Conservation (phyloP, 2,113 vertebrate genomes). For the Rhegmatorhina hoffmannsi region DNA sequence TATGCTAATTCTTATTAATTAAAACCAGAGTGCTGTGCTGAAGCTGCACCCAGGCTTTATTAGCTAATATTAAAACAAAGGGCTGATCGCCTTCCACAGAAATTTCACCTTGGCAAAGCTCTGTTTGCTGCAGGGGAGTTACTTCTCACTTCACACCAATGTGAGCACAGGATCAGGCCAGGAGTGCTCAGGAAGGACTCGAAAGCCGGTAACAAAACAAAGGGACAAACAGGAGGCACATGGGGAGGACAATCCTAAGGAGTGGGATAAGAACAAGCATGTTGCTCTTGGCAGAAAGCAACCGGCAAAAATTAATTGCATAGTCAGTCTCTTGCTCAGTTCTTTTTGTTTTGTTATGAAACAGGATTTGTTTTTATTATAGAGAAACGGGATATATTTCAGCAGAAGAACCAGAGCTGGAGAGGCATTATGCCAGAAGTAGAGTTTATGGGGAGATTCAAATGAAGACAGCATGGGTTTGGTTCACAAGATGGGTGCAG, state of each 20-base stretch:
- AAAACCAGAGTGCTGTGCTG: constrained; percentile 28
- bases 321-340: not conserved
- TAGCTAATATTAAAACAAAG: constrained; percentile 51
- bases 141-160: not conserved
- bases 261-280: not conserved
- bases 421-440: not conserved
- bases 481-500: not conserved
- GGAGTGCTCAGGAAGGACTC: not conserved
- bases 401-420: not conserved
- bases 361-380: constrained; percentile 19
- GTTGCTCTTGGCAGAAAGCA: constrained; percentile 52
- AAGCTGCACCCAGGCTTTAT: constrained; percentile 15
- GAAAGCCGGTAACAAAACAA: not conserved
- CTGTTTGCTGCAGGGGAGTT: not conserved
- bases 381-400: not conserved
- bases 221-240: constrained; percentile 32
- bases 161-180: not conserved
- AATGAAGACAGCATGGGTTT: not conserved
- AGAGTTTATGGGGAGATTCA: not conserved
- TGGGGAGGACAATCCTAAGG: not conserved
- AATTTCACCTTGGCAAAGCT: not conserved
- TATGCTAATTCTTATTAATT: constrained; percentile 66
- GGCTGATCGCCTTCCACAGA: not conserved
- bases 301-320: not conserved
- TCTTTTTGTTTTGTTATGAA: constrained; percentile 50